A percentile compares a stretch with the other conserved stretches of the same genome.
Conservation (phyloP, 2,797 vertebrate species). For the Crocidura indochinensis region DNA sequence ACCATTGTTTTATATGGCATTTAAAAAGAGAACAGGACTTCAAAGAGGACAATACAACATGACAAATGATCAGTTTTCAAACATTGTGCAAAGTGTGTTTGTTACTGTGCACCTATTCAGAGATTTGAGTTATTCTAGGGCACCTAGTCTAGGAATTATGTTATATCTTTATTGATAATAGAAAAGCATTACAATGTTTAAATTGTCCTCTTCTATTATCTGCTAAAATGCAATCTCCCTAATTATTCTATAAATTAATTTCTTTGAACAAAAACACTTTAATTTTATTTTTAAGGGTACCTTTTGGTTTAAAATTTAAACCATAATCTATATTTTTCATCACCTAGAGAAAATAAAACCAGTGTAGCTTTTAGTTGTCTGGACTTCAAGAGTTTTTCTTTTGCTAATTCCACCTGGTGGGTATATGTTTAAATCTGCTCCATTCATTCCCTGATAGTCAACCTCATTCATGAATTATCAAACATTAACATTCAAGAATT, state of each 20-base stretch:
- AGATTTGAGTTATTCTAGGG: slow-evolving; percentile 42
- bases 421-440: slow-evolving; percentile 57
- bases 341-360: not conserved
- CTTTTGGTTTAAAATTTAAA: slow-evolving; percentile 48
- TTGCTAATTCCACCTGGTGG: slow-evolving; percentile 57
- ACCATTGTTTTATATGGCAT: slow-evolving; percentile 35
- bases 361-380: slow-evolving; percentile 4
- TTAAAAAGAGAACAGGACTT: slow-evolving; percentile 71
- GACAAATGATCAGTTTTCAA: slow-evolving; percentile 63
- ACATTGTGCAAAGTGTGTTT: slow-evolving; percentile 8
- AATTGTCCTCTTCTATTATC: not conserved
- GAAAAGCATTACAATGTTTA: slow-evolving; percentile 15
- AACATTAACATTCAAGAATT: not conserved
- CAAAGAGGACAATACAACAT: slow-evolving; percentile 62
- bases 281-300: slow-evolving; percentile 67
- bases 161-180: slow-evolving; percentile 41
- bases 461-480: slow-evolving; percentile 32
- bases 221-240: slow-evolving; percentile 27
- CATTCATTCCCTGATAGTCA: slow-evolving; percentile 51
- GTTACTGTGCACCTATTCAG: slow-evolving; percentile 49
- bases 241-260: slow-evolving; percentile 55
- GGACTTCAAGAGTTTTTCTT: slow-evolving; percentile 41
- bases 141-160: not conserved
- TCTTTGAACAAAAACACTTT: slow-evolving; percentile 49
- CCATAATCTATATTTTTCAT: not conserved